Conservation (phyloP, 2,888 invertebrate species). For the Allolobophora icterica region DNA sequence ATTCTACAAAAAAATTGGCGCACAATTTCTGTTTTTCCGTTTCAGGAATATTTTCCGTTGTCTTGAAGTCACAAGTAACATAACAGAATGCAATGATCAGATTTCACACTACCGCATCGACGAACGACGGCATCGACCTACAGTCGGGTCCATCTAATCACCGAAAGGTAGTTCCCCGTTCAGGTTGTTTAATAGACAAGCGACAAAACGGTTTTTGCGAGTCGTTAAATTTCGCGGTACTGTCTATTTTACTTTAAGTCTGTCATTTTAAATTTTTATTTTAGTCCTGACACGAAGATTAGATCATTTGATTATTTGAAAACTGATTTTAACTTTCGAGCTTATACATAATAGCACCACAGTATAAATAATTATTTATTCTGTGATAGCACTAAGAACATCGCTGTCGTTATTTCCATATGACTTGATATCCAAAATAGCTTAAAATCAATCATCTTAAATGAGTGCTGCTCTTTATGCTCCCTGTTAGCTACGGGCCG, state of each 20-base stretch:
- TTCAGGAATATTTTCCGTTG: background rate
- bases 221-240: background rate
- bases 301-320: background rate
- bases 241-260: background rate
- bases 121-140: conserved; percentile 8
- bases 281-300: background rate
- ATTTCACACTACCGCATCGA: conserved; percentile 9
- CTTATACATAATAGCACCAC: too few species aligned
- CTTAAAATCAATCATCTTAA: too few species aligned
- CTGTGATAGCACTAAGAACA: too few species aligned
- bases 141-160: background rate
- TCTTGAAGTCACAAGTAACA: background rate
- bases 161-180: background rate
- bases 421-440: too few species aligned
- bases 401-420: too few species aligned
- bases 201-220: background rate
- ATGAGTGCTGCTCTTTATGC: too few species aligned
- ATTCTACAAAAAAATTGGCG: background rate
- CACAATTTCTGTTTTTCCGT: background rate
- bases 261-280: background rate
- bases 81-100: background rate
- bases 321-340: background rate
- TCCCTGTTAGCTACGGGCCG: too few species aligned
- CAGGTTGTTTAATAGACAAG: background rate
- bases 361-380: too few species aligned